Percentiles rank a stretch among this genome's conserved stretches.
phyloP scores from a whole-genome alignment of 2,888 invertebrate genomes.

The Balanococcus diminutus region DNA sequence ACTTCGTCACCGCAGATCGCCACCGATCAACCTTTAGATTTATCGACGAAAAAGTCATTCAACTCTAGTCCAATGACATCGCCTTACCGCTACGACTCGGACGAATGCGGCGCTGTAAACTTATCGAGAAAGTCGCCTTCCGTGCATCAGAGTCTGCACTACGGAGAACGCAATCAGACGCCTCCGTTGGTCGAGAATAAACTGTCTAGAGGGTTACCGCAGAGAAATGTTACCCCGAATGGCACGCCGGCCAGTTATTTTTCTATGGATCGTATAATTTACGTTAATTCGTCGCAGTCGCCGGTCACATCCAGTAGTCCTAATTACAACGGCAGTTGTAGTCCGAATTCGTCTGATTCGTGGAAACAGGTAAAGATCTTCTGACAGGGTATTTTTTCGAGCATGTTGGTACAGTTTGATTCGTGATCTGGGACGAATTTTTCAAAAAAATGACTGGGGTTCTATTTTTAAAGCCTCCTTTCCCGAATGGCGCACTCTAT shows the following conservation, averaged over 20 bases:
- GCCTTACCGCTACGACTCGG: conserved; percentile 67
- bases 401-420: neutral
- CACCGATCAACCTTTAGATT: conserved; percentile 84
- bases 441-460: too few species aligned
- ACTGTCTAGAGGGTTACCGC: conserved; percentile 64
- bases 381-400: neutral
- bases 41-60: conserved; percentile 81
- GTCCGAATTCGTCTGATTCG: conserved; percentile 71
- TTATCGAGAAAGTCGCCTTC: conserved; percentile 74
- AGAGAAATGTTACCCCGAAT: conserved; percentile 24
- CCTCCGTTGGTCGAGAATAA: conserved; percentile 64
- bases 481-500: too few species aligned
- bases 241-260: neutral
- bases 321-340: conserved; percentile 64
- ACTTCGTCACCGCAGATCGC: conserved; percentile 49
- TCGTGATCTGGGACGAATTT: neutral
- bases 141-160: conserved; percentile 64
- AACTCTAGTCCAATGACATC: conserved; percentile 60
- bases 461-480: too few species aligned
- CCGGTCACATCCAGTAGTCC: conserved; percentile 56
- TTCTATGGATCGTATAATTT: conserved; percentile 46
- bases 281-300: conserved; percentile 49
- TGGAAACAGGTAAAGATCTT: conserved; percentile 65
- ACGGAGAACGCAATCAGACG: conserved; percentile 54
- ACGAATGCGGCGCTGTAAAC: conserved; percentile 77